These are phyloP conservation scores for Phortica magna DNA, from an alignment of 2,888 invertebrate species.

Conservation along the genomic window DNA sequence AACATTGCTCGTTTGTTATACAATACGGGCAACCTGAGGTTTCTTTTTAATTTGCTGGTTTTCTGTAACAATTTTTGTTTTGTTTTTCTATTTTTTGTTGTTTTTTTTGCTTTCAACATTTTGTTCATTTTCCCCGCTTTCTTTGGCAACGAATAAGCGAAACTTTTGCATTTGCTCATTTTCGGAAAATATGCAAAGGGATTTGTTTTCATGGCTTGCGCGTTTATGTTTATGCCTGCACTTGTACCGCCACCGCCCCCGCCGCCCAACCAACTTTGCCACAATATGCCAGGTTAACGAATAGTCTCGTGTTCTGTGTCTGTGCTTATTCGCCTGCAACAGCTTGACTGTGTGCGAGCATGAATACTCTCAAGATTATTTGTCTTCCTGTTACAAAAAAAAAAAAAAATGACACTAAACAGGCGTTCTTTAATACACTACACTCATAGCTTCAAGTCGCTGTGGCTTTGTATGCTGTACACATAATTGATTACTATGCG, in stretches of 20 bases:
- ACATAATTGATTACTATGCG: too few relatives aligned
- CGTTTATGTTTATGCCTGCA: slow-evolving; percentile 63
- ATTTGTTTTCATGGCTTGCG: slow-evolving; percentile 68
- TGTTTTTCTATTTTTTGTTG: too few relatives aligned
- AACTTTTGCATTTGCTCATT: slow-evolving; percentile 72
- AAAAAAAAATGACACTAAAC: slow-evolving; percentile 41
- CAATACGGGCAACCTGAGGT: slow-evolving; percentile 73
- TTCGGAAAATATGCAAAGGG: slow-evolving; percentile 72
- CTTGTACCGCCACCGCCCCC: slow-evolving; percentile 68
- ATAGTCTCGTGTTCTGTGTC: slow-evolving; percentile 39
- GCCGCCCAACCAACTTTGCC: slow-evolving; percentile 44
- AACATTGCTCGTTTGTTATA: slow-evolving; percentile 41
- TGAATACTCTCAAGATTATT: slow-evolving; percentile 50
- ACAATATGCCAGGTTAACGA: slow-evolving; percentile 23
- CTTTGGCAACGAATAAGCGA: slow-evolving; percentile 55
- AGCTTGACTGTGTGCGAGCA: not conserved
- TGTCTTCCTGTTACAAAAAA: slow-evolving; percentile 8
- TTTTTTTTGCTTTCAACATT: slow-evolving; percentile 26
- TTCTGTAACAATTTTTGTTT: slow-evolving; percentile 53
- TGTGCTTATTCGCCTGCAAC: slow-evolving; percentile 7
- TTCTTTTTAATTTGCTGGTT: slow-evolving; percentile 69
- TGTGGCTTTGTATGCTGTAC: not conserved
- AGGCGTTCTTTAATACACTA: not conserved
- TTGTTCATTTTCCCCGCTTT: slow-evolving; percentile 39
- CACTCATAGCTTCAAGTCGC: not conserved